phyloP scores from a whole-genome alignment of 2,888 invertebrate genomes.

The Eurytoma californica region DNA sequence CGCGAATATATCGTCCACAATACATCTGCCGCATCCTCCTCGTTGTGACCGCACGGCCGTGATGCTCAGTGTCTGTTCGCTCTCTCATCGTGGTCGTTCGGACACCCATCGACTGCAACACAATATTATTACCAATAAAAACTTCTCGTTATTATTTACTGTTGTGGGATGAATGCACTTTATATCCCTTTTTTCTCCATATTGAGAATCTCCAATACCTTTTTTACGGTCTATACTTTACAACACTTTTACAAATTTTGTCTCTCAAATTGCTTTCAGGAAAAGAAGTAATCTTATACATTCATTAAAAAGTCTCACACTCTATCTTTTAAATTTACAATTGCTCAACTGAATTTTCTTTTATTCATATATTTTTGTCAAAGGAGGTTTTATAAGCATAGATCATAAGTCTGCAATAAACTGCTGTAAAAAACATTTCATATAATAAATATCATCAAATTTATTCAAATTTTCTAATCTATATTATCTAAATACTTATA shows the following conservation, averaged over 20 bases:
- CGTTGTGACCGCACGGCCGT: neutral
- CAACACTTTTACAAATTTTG: slow-evolving; percentile 1
- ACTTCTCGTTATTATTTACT: slow-evolving; percentile 65
- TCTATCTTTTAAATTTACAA: neutral
- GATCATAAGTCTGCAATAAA: too few relatives aligned
- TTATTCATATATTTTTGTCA: too few relatives aligned
- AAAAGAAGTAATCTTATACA: neutral
- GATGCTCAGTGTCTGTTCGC: neutral
- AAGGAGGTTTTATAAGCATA: too few relatives aligned
- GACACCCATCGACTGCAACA: slow-evolving; percentile 58
- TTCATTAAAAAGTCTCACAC: neutral
- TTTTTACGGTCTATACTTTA: neutral
- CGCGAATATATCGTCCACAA: neutral
- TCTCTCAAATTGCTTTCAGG: neutral
- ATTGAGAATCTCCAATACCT: neutral
- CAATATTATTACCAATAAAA: slow-evolving; percentile 67
- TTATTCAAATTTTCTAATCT: too few relatives aligned
- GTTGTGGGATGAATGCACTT: slow-evolving; percentile 47
- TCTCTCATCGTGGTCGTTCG: neutral
- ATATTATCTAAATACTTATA: too few relatives aligned
- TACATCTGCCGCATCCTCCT: neutral
- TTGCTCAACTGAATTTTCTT: too few relatives aligned
- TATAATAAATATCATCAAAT: too few relatives aligned
- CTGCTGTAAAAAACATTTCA: too few relatives aligned
- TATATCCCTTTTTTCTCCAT: slow-evolving; percentile 5